Evolutionary conservation across 2,888 invertebrate species (phyloP), one percentile per base, ranked within the genome.

Genomic region (Dynastes hyllus): DNA sequence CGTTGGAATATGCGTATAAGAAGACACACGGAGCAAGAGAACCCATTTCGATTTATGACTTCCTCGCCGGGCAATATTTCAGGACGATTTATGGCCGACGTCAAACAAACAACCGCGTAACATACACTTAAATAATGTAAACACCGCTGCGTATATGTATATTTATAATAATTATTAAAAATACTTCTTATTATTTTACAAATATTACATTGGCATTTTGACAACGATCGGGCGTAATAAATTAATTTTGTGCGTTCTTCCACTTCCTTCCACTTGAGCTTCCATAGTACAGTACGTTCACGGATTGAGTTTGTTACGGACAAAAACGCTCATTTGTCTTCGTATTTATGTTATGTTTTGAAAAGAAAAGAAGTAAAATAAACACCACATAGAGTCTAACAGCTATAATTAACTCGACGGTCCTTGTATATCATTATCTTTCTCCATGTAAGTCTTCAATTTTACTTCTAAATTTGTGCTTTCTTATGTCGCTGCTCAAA

Each of bases 111-210:
- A 71, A 55, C 71, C 9, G 55, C 40, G 58, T 40, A 40, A 73
- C 37, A 40, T 6, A 69, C 51, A 45, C 51, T 29, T 27, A 71
- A 58, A 37, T 73, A 58, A 73, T 58, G 58, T 73, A 73, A 73
- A 73, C 73, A 73, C 4, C 37, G 37, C 37, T 61, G 29, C 51
- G 40, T 69, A 69, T 69, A 58, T 45, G 55, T 73, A 58, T 73
- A 73, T 73, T 73, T 73, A 58, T 73, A 73, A 73, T 73, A 73
- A 73, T 73, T 73, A 55, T 53, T 73, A 73, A 73, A 73, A 73
- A 73, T 73, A 58, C 9, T 55, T 45, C 45, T 45, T 73, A 53
- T 40, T 73, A 73, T 73, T 73, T 73, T 73, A 73, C 73, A 73
- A 73, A 73, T 73, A 73, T 58, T 73, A 73, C 73, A 73, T 58